Evolutionary conservation across 1,140 invertebrate species (phyloP).

Genomic region (Zophobas morio): DNA sequence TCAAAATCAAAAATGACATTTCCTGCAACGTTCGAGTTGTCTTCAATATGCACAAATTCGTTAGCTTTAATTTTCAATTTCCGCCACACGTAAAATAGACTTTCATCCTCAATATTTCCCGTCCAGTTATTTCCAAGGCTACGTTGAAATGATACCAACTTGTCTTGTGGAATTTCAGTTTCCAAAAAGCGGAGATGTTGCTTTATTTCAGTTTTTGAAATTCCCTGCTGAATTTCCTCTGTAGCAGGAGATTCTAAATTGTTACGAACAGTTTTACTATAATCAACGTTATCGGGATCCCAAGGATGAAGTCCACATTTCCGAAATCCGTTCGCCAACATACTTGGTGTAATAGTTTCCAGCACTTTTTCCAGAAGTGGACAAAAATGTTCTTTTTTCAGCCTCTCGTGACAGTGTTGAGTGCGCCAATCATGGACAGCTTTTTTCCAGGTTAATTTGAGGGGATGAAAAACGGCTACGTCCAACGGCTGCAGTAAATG

Average conservation of each 20-base stretch:
- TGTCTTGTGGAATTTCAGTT: not conserved
- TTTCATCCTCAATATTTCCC: not conserved
- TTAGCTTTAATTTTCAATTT: not conserved
- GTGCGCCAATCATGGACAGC: not conserved
- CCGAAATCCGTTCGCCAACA: slow-evolving; percentile 56
- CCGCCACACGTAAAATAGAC: not conserved
- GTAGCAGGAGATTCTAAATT: not conserved
- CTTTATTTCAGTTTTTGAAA: too few species aligned
- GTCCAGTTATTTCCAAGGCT: not conserved
- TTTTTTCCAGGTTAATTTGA: slow-evolving; percentile 47
- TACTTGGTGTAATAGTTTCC: slow-evolving; percentile 19
- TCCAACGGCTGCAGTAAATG: slow-evolving; percentile 51
- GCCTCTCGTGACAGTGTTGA: slow-evolving; percentile 3
- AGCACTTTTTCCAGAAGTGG: not conserved
- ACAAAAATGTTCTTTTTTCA: slow-evolving; percentile 25
- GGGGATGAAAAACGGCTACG: slow-evolving; percentile 44
- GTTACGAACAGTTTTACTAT: too few species aligned
- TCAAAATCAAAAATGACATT: too few species aligned
- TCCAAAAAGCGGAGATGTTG: not conserved
- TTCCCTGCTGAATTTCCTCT: not conserved
- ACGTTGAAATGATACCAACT: not conserved
- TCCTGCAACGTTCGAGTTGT: too few species aligned
- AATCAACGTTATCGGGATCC: slow-evolving; percentile 36
- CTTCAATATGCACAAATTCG: not conserved
- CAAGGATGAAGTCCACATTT: slow-evolving; percentile 56